A percentile compares a stretch with the other conserved stretches of the same genome.
phyloP scores from a whole-genome alignment of 2,113 vertebrate species.

The Beaufortia kweichowensis region DNA sequence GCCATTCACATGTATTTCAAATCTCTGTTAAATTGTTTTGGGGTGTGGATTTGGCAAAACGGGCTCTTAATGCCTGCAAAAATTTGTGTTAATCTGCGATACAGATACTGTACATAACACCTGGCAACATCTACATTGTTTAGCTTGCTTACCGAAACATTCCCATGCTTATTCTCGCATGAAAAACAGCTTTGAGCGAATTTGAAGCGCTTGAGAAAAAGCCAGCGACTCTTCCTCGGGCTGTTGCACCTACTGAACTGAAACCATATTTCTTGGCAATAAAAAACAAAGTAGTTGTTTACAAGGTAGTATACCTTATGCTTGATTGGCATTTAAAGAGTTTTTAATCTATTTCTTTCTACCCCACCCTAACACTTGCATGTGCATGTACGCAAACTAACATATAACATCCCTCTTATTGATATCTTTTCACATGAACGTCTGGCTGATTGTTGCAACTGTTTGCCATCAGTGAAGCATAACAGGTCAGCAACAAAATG shows the following conservation, averaged over 20 bases:
- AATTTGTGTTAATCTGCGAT: conserved; percentile 2
- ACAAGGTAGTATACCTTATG: not conserved
- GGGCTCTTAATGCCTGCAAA: not conserved
- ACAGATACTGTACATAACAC: not conserved
- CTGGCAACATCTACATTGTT: not conserved
- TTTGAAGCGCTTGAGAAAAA: not conserved
- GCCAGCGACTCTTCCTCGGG: not conserved
- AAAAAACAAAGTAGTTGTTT: too few species aligned
- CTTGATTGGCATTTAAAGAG: conserved; percentile 6
- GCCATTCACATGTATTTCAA: not conserved
- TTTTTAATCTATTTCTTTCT: not conserved
- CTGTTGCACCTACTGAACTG: not conserved
- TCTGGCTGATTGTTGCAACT: not conserved
- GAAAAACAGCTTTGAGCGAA: conserved; percentile 9
- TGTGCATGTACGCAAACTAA: not conserved
- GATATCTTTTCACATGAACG: not conserved
- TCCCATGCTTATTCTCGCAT: not conserved
- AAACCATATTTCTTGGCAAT: conserved; percentile 8
- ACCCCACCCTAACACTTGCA: not conserved
- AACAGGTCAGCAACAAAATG: not conserved
- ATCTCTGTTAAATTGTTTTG: not conserved
- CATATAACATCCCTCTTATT: too few species aligned
- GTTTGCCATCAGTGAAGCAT: not conserved
- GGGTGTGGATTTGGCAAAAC: conserved; percentile 13
- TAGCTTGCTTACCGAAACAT: not conserved